Base-by-base conservation (phyloP, 2,888 invertebrate genomes). In the Calephelis perditalis region DNA sequence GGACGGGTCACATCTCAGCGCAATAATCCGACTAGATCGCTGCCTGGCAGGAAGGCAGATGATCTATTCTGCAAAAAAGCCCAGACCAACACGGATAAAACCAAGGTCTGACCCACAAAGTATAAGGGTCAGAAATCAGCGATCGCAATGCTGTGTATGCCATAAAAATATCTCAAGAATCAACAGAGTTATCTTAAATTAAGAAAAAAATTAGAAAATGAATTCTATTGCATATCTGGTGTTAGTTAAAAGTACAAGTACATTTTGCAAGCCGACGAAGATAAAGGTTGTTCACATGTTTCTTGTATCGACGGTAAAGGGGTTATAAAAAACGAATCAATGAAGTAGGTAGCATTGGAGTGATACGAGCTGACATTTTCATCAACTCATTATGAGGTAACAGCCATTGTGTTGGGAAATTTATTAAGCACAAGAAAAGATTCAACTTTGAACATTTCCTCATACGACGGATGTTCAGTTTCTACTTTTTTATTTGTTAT, bases 231-330 rank as follows among this genome's bases (percentile, higher is more conserved):
- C 5, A 47, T 10, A 60, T 58, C 15, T 26, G 4, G 26, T 26
- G 11, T 10, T 7, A 40, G 15, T 40, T 7, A 40, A 40, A 40
- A 61, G 64, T 63, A 78, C 78, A 79, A 78, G 75, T 62, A 64
- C 66, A 71, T 82, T 79, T 84, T 69, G 84, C 78, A 84, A 40
- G 40, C 40, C 4, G 7, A 40, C 40, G 40, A 6, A 40, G 83
- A 74, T 74, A 64, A 47, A 47, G 57, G 40, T 65, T 65, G 64
- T 67, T 61, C 67, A 67, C 57, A 46, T 60, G 54, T 65, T 68
- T 65, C 64, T 63, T 58, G 45, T 44, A 37, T 12, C 58, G 59
- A 46, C 59, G 62, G 47, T 52, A 60, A 62, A 57, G 57, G 35
- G 8, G 12, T 26, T 15, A 40, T 47, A 67, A 67, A 63, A 67